Conservation (phyloP, 2,888 invertebrate species). For the Tenthredo notha region DNA sequence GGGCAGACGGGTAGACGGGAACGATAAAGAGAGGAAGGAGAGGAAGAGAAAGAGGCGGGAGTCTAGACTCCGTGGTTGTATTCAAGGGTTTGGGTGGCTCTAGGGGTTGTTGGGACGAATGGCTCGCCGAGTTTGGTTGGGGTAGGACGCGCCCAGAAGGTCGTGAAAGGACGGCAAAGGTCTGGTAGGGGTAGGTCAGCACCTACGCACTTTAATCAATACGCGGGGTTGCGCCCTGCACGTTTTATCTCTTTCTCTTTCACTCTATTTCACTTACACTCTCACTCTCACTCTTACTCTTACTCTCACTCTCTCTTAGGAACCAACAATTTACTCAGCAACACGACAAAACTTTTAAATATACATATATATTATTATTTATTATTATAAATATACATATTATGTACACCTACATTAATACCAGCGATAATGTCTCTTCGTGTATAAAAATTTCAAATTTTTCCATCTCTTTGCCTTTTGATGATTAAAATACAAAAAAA, state of each 20-base stretch:
- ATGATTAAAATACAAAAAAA: no score
- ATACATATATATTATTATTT: not conserved
- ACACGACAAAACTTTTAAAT: not conserved
- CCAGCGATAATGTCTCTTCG: not conserved
- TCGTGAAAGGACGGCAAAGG: constrained; percentile 68
- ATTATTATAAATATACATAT: not conserved
- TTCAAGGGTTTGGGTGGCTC: constrained; percentile 64
- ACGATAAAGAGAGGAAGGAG: constrained; percentile 11
- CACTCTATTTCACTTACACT: not conserved
- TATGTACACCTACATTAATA: no score
- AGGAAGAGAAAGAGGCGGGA: constrained; percentile 49
- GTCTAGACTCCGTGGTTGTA: constrained; percentile 38
- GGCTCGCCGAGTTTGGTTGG: constrained; percentile 63
- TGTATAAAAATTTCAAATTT: no score
- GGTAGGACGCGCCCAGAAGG: constrained; percentile 74
- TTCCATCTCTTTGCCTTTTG: no score
- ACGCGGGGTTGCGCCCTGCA: constrained; percentile 19
- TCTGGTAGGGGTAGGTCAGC: constrained; percentile 75
- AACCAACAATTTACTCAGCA: not conserved
- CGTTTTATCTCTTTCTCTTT: not conserved
- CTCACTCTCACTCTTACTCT: constrained; percentile 1
- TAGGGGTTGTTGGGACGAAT: constrained; percentile 49
- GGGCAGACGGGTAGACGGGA: constrained; percentile 6
- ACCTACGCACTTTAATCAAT: constrained; percentile 65
- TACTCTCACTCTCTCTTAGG: not conserved